phyloP scores from a whole-genome alignment of 1,140 invertebrate species.

The Drosophila subpulchrella region DNA sequence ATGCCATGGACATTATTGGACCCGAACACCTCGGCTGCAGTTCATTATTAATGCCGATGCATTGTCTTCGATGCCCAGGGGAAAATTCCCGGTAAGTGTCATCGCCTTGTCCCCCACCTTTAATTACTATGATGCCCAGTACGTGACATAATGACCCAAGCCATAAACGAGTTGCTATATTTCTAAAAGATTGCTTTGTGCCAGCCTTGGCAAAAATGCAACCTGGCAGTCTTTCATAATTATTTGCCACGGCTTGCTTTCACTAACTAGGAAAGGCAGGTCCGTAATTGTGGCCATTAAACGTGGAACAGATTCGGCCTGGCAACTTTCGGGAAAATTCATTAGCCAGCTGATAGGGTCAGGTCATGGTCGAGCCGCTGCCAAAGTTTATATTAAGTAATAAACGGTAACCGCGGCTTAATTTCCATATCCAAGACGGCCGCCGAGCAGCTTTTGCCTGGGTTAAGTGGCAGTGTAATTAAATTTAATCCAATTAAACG shows the following conservation, averaged over 20 bases:
- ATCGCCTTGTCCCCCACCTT: slow-evolving; percentile 3
- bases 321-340: slow-evolving; percentile 33
- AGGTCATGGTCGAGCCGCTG: slow-evolving; percentile 40
- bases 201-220: slow-evolving; percentile 14
- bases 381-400: slow-evolving; percentile 59
- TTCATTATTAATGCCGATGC: slow-evolving; percentile 68
- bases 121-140: slow-evolving; percentile 16
- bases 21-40: slow-evolving; percentile 51
- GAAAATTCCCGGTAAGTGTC: slow-evolving; percentile 1
- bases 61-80: neutral
- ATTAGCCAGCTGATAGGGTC: slow-evolving; percentile 32
- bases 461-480: slow-evolving; percentile 65
- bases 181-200: slow-evolving; percentile 23
- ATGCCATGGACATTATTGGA: slow-evolving; percentile 47
- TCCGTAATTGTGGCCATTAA: slow-evolving; percentile 30
- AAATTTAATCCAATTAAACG: slow-evolving; percentile 74
- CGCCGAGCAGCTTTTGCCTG: slow-evolving; percentile 9
- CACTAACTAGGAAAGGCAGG: neutral
- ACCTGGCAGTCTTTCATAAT: slow-evolving; percentile 30
- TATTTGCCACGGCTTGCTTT: slow-evolving; percentile 4
- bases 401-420: slow-evolving; percentile 60
- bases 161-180: neutral
- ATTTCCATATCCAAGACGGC: slow-evolving; percentile 65
- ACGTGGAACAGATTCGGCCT: slow-evolving; percentile 31
- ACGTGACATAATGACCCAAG: slow-evolving; percentile 24